These are phyloP conservation scores for Halichondria panicea DNA, from an alignment of 37 sponge, comb jelly and placozoan species.

Conservation along the genomic window DNA sequence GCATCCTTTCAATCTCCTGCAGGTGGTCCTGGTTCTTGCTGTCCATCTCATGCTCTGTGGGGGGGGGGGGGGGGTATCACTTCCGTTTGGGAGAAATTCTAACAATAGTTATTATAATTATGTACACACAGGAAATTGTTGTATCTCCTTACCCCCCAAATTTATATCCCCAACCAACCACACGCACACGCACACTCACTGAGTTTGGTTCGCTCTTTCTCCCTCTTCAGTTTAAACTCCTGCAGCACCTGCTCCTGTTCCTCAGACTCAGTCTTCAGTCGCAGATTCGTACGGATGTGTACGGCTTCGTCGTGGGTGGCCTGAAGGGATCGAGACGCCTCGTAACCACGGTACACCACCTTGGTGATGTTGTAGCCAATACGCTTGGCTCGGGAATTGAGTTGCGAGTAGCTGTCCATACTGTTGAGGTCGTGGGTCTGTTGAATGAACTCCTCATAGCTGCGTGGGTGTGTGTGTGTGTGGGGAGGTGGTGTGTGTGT, in stretches of 20 bases:
- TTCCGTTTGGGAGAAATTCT: too few relatives aligned
- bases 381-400: slow-evolving; percentile 43
- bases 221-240: slow-evolving; percentile 77
- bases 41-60: slow-evolving; percentile 63
- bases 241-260: slow-evolving; percentile 52
- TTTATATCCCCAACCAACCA: too few relatives aligned
- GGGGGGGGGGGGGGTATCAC: too few relatives aligned
- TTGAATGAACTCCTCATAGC: slow-evolving; percentile 77
- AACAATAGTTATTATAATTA: too few relatives aligned
- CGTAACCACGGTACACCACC: slow-evolving; percentile 66
- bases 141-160: too few relatives aligned
- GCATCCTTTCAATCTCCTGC: slow-evolving; percentile 54
- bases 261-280: slow-evolving; percentile 62
- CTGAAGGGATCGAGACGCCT: slow-evolving; percentile 36
- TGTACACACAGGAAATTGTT: too few relatives aligned
- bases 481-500: too few relatives aligned
- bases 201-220: slow-evolving; percentile 69
- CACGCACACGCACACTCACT: slow-evolving; percentile 58
- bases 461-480: too few relatives aligned
- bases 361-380: slow-evolving; percentile 76
- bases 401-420: slow-evolving; percentile 67
- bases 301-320: slow-evolving; percentile 76
- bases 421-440: slow-evolving; percentile 68
- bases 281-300: slow-evolving; percentile 54
- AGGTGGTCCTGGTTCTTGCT: slow-evolving; percentile 37